phyloP scores from a whole-genome alignment of 1,140 invertebrate genomes.

The Drosophila ercepeae region DNA sequence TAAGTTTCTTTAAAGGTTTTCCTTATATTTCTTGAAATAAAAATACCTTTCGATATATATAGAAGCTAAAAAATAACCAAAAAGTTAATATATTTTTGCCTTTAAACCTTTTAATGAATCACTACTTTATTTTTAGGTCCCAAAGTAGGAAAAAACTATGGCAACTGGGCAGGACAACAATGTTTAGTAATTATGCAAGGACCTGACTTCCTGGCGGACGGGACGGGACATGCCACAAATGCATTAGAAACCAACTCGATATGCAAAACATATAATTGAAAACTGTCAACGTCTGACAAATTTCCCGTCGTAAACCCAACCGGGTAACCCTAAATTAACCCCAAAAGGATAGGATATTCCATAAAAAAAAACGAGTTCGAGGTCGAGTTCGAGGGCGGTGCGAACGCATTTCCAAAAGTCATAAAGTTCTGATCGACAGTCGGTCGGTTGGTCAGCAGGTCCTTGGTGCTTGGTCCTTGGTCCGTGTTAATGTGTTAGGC shows the following conservation, averaged over 20 bases:
- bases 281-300: constrained; percentile 69
- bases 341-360: constrained; percentile 18
- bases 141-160: background rate
- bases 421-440: constrained; percentile 70
- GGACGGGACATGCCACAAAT: constrained; percentile 39
- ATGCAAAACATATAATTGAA: constrained; percentile 65
- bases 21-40: no score
- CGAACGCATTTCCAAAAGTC: constrained; percentile 37
- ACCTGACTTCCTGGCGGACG: constrained; percentile 12
- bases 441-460: constrained; percentile 24
- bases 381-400: background rate
- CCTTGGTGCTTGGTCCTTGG: constrained; percentile 11
- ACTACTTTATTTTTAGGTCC: background rate
- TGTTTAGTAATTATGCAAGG: constrained; percentile 29
- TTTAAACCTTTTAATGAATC: background rate
- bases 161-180: constrained; percentile 2
- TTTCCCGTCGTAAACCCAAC: constrained; percentile 56
- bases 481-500: constrained; percentile 69
- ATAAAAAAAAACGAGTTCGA: background rate
- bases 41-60: no score
- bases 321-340: constrained; percentile 59
- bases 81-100: no score
- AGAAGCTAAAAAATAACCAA: no score
- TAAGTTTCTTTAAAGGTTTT: no score
- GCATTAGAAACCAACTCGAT: constrained; percentile 41